These are phyloP conservation scores for Megathymus violae DNA, from an alignment of 1,140 invertebrate species.

Conservation along the genomic window DNA sequence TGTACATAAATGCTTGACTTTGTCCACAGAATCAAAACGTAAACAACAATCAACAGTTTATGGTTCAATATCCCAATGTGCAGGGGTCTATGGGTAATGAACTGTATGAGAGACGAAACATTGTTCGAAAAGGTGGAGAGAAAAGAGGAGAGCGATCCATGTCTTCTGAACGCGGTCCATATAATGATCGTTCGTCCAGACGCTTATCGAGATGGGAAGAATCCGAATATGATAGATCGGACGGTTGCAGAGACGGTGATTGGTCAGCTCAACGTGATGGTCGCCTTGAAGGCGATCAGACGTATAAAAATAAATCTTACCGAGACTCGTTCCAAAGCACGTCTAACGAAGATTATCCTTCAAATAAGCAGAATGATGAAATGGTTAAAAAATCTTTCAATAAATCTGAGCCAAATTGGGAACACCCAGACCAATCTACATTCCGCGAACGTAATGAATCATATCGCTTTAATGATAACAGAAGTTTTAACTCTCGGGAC, in stretches of 20 bases:
- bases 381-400: too few relatives aligned
- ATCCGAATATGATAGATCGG: not conserved
- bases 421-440: not conserved
- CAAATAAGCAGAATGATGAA: not conserved
- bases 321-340: slow-evolving; percentile 4
- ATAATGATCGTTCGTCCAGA: not conserved
- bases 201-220: slow-evolving; percentile 7
- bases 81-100: slow-evolving; percentile 9
- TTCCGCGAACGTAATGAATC: not conserved
- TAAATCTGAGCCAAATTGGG: slow-evolving; percentile 4
- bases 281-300: not conserved
- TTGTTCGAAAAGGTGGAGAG: not conserved
- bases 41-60: slow-evolving; percentile 13
- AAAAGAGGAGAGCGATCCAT: not conserved
- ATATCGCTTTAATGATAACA: not conserved
- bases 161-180: not conserved
- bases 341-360: not conserved
- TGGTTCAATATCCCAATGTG: slow-evolving; percentile 12
- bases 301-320: not conserved
- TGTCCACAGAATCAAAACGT: slow-evolving; percentile 36
- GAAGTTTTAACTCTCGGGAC: not conserved
- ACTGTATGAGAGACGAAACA: not conserved
- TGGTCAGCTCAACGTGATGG: not conserved
- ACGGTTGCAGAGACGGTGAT: slow-evolving; percentile 2
- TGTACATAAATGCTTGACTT: slow-evolving; percentile 22